These are phyloP conservation scores for Pseudochirops corinnae DNA, from an alignment of 2,797 vertebrate genomes.

Conservation along the genomic window DNA sequence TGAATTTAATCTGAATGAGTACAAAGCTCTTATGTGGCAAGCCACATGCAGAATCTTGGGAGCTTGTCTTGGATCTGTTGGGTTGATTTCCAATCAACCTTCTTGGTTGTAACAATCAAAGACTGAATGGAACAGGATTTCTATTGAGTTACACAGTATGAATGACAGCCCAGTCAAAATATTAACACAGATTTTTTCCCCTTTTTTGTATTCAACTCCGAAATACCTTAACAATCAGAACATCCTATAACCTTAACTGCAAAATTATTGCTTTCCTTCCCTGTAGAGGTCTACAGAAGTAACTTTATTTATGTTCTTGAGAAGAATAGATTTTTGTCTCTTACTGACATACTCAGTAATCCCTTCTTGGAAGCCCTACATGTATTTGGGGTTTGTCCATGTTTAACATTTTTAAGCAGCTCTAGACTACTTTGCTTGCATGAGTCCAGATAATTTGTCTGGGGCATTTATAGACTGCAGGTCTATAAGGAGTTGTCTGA, in stretches of 20 bases:
- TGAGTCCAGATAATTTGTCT: not conserved
- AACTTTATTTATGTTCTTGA: not conserved
- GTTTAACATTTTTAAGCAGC: not conserved
- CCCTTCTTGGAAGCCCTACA: not conserved
- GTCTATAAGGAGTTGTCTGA: not conserved
- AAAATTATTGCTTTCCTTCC: not conserved
- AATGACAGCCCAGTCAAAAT: not conserved
- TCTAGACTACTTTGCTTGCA: not conserved
- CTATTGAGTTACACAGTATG: not conserved
- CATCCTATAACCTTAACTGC: not conserved
- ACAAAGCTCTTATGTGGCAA: not conserved
- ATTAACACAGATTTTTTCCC: not conserved
- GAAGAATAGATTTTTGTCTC: not conserved
- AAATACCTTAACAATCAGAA: not conserved
- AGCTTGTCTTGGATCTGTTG: not conserved
- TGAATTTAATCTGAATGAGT: not conserved
- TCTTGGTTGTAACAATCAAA: not conserved
- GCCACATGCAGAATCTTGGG: not conserved
- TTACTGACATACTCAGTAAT: not conserved
- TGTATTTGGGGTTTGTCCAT: not conserved
- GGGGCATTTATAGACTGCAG: not conserved
- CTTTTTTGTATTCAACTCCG: not conserved
- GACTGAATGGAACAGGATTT: not conserved
- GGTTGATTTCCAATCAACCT: not conserved
- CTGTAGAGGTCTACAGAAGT: not conserved